Evolutionary conservation across 2,797 vertebrate genomes (phyloP), one percentile per base, ranked within the genome.

Genomic region (Loriculus beryllinus): DNA sequence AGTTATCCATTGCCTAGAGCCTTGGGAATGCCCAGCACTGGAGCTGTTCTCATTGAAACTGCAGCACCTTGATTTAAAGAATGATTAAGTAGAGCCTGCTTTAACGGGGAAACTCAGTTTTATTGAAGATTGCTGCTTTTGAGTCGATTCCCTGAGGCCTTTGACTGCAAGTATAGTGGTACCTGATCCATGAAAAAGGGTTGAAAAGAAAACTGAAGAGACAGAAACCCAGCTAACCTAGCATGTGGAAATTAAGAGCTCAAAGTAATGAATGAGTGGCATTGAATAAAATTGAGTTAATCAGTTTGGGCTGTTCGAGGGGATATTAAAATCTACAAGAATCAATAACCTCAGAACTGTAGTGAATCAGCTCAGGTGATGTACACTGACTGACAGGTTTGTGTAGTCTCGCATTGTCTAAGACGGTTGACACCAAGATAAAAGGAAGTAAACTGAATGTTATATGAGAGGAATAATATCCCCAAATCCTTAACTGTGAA

Each of bases 271-370:
- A 78, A 82, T 75, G 59, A 92, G 57, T 87, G 60, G 28, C 57
- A 40, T 67, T 90, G 65, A 80, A 78, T 81, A 65, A 82, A 95
- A 87, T 71, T 39, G 51, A 93, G 37, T 93, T 94, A 85, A 94
- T 95, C 39, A 59, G 22, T 33, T 49, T 62, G 39, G 21, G 28
- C 52, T 92, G 25, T 78, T 78, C 47, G 74, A 54, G 33, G 28
- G 39, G 23, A 45, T 78, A 76, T 76, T 83, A 86, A 91, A 81
- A 90, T 79, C 62, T 65, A 2, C 47, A 42, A 25, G 62, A 91
- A 87, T 81, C 69, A 51, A 37, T 92, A 91, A 81, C 25, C 18
- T 89, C 69, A 40, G 57, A 81, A 64, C 25, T 59, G 21, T 35
- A 75, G 23, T 57, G 6, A 70, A 60, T 78, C 40, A 37, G 20